Base-by-base conservation (phyloP, 2,888 invertebrate species). In the Oscheius sp. region DNA sequence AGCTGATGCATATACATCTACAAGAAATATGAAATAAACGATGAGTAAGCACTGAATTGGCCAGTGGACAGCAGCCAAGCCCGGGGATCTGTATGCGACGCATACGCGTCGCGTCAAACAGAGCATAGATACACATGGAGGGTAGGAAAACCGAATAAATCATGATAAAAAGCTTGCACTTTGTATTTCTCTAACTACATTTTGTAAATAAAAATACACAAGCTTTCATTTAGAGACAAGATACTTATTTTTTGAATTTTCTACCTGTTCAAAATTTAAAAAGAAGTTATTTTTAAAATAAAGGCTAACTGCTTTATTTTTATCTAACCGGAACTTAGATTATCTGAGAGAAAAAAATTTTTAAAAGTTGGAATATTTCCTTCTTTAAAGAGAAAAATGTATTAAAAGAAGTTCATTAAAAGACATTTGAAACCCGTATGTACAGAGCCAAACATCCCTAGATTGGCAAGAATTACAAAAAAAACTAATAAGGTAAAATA, bases 51-150 rank as follows among this genome's bases (percentile, higher is more conserved):
- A 27, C 20, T 25, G 31, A 33, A 55, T 55, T 55, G 33, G 55
- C 23, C 55, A 52, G 29, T 61, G 61, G 61, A 61, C 45, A 42
- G 42, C 45, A 27, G 61, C 61, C 61, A 61, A 61, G 23, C 29
- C 53, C 53, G 15, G 20, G 61, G 61, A 61, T 45, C 55, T 34
- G 55, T 5, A 52, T 10, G 55, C 55, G 20, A 55, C 55, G 55
- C 55, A 23, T 20, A 57, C 57, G 57, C 57, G 57, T 23, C 34
- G 57, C 57, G 57, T 17, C 57, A 6, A 15, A 6, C 45, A 20
- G 61, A 45, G 61, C 61, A 10, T n/a, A n/a, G n/a, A n/a, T n/a
- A n/a, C n/a, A n/a, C n/a, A n/a, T n/a, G n/a, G n/a, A n/a, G n/a
- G n/a, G n/a, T n/a, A n/a, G 1, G 12, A 2, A 55, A 20, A 55